Evolutionary conservation across 53 echinoderm and acorn worm species (phyloP).

Genomic region (Apostichopus leukothele): DNA sequence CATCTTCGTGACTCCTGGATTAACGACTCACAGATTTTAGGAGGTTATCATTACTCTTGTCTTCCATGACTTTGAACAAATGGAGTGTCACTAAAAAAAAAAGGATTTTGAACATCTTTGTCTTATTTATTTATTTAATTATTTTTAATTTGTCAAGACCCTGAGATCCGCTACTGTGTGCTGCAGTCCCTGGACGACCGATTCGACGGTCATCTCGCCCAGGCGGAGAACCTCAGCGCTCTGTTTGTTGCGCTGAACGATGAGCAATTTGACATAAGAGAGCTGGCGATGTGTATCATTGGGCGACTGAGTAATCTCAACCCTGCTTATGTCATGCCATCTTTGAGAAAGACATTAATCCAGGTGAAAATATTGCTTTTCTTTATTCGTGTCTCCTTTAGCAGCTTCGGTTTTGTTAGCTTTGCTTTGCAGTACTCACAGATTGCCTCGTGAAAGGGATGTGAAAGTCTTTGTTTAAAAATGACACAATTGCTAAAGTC

Average conservation of each 20-base stretch:
- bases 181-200: constrained; percentile 91
- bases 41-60: no score
- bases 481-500: no score
- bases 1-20: no score
- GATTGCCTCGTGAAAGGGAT: neutral
- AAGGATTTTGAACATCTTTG: no score
- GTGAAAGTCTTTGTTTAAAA: no score
- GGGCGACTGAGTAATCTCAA: constrained; percentile 93
- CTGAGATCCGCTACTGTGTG: constrained; percentile 96
- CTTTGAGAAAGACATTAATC: constrained; percentile 88
- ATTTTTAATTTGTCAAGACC: constrained; percentile 53
- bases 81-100: no score
- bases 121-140: no score
- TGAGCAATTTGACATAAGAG: constrained; percentile 95
- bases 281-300: constrained; percentile 98
- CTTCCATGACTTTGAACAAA: no score
- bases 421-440: neutral
- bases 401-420: neutral
- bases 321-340: constrained; percentile 98
- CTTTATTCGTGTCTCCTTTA: neutral
- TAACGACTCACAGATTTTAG: no score
- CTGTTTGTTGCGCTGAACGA: constrained; percentile 95
- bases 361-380: constrained; percentile 62
- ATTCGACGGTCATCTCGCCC: constrained; percentile 97
- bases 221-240: constrained; percentile 92